Conservation (phyloP, 2,888 invertebrate genomes). For the Pterostichus niger region DNA sequence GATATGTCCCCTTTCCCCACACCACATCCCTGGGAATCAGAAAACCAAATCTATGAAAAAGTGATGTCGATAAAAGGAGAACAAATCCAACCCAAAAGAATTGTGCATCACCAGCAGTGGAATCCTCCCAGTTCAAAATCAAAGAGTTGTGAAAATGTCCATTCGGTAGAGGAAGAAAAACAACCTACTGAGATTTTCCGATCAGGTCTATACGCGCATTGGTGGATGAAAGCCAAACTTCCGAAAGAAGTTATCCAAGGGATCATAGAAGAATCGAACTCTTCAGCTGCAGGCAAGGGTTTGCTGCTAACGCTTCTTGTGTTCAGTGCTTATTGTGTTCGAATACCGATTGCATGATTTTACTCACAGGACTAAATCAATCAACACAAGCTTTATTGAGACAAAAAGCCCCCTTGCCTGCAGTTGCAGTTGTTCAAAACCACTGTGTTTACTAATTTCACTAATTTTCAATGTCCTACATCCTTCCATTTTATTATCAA, state of each 20-base stretch:
- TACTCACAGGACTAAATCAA: constrained; percentile 12
- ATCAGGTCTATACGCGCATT: constrained; percentile 93
- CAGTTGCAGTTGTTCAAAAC: constrained; percentile 5
- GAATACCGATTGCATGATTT: constrained; percentile 64
- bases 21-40: constrained; percentile 76
- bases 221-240: constrained; percentile 94
- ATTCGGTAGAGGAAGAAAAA: constrained; percentile 72
- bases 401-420: constrained; percentile 68
- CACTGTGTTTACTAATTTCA: constrained; percentile 70
- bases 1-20: constrained; percentile 76
- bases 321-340: constrained; percentile 69
- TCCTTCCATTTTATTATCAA: background rate
- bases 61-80: constrained; percentile 76
- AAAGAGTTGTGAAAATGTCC: constrained; percentile 66
- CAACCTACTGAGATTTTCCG: constrained; percentile 83
- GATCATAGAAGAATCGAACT: constrained; percentile 75
- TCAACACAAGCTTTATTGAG: constrained; percentile 71
- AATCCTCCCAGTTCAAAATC: constrained; percentile 78
- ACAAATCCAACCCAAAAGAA: constrained; percentile 68
- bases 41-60: constrained; percentile 79
- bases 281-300: constrained; percentile 77
- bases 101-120: constrained; percentile 76
- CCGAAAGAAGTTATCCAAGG: constrained; percentile 81
- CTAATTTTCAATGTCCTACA: constrained; percentile 68
- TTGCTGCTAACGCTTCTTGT: constrained; percentile 67